These are phyloP conservation scores for Ciconia stormi DNA, from an alignment of 2,113 vertebrate genomes.

Conservation along the genomic window DNA sequence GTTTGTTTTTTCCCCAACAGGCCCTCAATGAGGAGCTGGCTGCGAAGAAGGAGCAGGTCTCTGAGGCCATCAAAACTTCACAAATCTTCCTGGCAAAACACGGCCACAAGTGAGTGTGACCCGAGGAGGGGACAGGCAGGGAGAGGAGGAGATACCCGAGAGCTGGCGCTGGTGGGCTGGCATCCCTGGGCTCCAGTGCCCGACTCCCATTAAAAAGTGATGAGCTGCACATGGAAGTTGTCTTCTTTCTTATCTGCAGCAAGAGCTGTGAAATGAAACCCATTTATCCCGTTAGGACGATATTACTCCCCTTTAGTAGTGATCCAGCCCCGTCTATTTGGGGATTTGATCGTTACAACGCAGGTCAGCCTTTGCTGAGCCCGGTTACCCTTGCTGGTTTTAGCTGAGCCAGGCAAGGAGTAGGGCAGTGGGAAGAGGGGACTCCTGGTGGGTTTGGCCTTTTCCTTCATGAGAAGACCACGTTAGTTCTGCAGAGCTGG, in stretches of 20 bases:
- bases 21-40: conserved; percentile 86
- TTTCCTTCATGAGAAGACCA: neutral
- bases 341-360: rapidly evolving
- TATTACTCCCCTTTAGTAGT: neutral
- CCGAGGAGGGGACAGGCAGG: neutral
- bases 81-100: conserved; percentile 95
- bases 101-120: conserved; percentile 88
- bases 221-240: rapidly evolving
- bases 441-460: neutral
- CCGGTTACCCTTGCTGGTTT: neutral
- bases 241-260: neutral
- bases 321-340: rapidly evolving
- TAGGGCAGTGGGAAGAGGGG: neutral
- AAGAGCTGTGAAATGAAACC: neutral
- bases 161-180: neutral
- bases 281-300: neutral
- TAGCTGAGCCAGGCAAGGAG: neutral
- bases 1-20: conserved; percentile 55
- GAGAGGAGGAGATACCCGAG: neutral
- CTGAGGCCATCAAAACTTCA: conserved; percentile 89
- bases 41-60: conserved; percentile 87
- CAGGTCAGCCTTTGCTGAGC: neutral
- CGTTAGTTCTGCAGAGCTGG: neutral
- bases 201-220: neutral
- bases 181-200: neutral